phyloP scores from a whole-genome alignment of 1,140 invertebrate species.

The Hirudo medicinalis region DNA sequence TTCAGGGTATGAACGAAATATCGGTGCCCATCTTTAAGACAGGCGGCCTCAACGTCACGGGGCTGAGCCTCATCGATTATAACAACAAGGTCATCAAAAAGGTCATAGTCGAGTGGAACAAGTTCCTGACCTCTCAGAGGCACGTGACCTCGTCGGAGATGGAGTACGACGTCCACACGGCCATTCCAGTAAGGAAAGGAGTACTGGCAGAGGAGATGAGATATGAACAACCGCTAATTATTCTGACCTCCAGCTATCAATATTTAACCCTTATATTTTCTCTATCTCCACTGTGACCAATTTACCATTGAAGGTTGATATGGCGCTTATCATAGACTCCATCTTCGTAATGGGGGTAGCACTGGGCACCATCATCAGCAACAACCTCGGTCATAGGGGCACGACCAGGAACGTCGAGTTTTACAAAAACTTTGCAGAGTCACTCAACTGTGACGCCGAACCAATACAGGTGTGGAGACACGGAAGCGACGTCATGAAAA shows the following conservation, averaged over 20 bases:
- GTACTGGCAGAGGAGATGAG: too few relatives aligned
- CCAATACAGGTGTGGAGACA: conserved; percentile 71
- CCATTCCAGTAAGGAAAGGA: too few relatives aligned
- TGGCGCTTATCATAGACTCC: conserved; percentile 18
- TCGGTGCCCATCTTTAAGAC: conserved; percentile 2
- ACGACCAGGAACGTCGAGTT: not conserved
- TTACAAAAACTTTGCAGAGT: conserved; percentile 42
- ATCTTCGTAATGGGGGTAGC: conserved; percentile 9
- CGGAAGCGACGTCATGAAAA: conserved; percentile 69
- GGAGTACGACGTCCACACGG: too few relatives aligned
- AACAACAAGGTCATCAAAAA: not conserved
- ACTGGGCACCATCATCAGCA: conserved; percentile 8
- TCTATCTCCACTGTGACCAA: too few relatives aligned
- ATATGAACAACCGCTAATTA: too few relatives aligned
- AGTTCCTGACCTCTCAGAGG: too few relatives aligned
- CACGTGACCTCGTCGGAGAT: too few relatives aligned
- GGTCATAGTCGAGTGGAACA: too few relatives aligned
- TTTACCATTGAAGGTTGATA: conserved; percentile 13
- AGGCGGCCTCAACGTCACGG: conserved; percentile 87
- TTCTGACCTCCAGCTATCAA: too few relatives aligned
- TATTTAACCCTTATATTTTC: too few relatives aligned
- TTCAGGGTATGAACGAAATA: conserved; percentile 4
- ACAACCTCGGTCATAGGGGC: not conserved
- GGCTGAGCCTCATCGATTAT: conserved; percentile 75
- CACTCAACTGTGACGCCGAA: conserved; percentile 63